Evolutionary conservation across 2,797 vertebrate species (phyloP).

Genomic region (Catamblyrhynchus diadema): DNA sequence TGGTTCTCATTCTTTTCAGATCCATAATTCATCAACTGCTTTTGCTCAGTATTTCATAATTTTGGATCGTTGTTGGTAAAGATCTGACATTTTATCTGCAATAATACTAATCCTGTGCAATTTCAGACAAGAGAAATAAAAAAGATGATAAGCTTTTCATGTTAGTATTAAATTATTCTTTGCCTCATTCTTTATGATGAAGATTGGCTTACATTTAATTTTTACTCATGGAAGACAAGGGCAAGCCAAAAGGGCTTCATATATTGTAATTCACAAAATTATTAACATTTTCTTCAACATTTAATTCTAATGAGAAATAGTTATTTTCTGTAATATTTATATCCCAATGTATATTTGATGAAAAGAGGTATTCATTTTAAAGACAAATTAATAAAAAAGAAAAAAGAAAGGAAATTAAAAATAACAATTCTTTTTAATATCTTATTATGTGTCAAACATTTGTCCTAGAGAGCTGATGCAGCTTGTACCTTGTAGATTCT

Average conservation of each 20-base stretch:
- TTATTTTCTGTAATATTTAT: background rate
- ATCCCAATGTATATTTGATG: background rate
- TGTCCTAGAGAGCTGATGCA: background rate
- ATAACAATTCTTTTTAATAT: background rate
- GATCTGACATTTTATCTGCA: background rate
- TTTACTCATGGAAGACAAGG: background rate
- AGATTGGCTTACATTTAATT: background rate
- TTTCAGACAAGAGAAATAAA: background rate
- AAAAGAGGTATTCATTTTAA: background rate
- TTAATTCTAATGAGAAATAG: background rate
- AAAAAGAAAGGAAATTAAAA: too few relatives aligned
- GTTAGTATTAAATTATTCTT: background rate
- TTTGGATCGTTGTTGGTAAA: background rate
- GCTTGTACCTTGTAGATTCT: background rate
- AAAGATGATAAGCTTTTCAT: background rate
- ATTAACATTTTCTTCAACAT: background rate
- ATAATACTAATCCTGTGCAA: background rate
- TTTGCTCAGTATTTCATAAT: background rate
- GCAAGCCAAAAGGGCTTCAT: background rate
- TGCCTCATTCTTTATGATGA: background rate
- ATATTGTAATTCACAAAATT: background rate
- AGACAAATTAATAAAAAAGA: accelerated
- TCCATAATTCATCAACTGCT: background rate
- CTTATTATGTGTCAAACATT: background rate
- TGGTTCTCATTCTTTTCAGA: background rate